A percentile compares a stretch with the other conserved stretches of the same genome.
These are phyloP conservation scores for Xylocampa areola DNA, from an alignment of 2,888 invertebrate genomes.

Conservation along the genomic window DNA sequence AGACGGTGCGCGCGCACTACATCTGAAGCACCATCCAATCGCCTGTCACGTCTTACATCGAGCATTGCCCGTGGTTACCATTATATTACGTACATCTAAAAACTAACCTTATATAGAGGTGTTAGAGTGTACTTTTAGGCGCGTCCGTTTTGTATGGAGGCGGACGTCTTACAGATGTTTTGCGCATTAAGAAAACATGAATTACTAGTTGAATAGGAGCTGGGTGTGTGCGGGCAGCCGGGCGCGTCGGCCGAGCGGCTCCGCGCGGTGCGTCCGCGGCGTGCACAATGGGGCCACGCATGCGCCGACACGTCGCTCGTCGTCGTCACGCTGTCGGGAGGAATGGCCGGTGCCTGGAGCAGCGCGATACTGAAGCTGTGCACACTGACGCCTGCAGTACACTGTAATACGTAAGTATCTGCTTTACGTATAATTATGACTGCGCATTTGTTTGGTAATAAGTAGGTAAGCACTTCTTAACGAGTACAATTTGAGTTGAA, in stretches of 20 bases:
- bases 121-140: constrained; percentile 14
- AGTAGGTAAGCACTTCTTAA: constrained; percentile 24
- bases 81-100: not conserved
- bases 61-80: constrained; percentile 22
- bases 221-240: constrained; percentile 3
- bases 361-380: constrained; percentile 15
- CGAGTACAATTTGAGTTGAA: constrained; percentile 16
- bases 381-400: constrained; percentile 17
- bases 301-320: constrained; percentile 4
- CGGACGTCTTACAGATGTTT: constrained; percentile 71
- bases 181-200: constrained; percentile 77
- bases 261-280: not conserved
- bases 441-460: constrained; percentile 22
- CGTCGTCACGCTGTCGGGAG: not conserved
- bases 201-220: constrained; percentile 71
- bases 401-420: constrained; percentile 30
- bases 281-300: constrained; percentile 4
- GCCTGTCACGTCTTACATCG: constrained; percentile 27
- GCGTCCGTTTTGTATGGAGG: not conserved
- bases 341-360: not conserved
- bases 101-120: constrained; percentile 1
- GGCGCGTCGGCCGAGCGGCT: not conserved
- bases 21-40: constrained; percentile 32
- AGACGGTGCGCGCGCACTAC: constrained; percentile 56
- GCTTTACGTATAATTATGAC: constrained; percentile 40